Conservation (phyloP, 2,113 vertebrate genomes). For the Pheucticus melanocephalus region DNA sequence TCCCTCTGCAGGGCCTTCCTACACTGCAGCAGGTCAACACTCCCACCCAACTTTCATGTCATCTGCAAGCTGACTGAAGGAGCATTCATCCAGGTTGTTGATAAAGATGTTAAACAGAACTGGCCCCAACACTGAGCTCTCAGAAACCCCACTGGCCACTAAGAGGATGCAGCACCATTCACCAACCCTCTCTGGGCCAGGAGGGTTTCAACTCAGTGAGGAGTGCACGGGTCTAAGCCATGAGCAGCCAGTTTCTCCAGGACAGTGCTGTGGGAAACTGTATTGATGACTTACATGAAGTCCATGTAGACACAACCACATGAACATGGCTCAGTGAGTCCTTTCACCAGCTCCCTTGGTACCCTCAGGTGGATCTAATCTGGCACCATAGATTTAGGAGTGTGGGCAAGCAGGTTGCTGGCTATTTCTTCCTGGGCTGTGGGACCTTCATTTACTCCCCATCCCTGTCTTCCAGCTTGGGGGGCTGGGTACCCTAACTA, state of each 20-base stretch:
- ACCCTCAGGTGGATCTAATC: not conserved
- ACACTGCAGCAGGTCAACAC: not conserved
- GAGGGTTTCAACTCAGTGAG: not conserved
- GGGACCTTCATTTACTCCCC: not conserved
- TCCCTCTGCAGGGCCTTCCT: not conserved
- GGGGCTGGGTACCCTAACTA: not conserved
- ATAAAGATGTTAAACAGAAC: not conserved
- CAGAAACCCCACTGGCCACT: accelerated
- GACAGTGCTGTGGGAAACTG: not conserved
- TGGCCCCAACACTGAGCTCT: not conserved
- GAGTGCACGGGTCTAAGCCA: accelerated
- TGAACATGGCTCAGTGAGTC: not conserved
- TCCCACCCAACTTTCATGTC: not conserved
- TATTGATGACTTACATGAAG: not conserved
- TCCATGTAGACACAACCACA: not conserved
- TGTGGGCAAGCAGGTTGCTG: not conserved
- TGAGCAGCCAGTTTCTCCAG: not conserved
- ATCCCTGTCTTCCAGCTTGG: not conserved
- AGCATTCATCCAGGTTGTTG: not conserved
- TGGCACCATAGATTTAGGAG: not conserved
- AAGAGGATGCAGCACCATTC: accelerated
- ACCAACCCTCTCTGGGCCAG: not conserved
- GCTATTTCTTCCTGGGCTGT: not conserved
- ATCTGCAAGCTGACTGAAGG: not conserved
- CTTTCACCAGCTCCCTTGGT: not conserved